Evolutionary conservation across 1,140 invertebrate species (phyloP).

Genomic region (Musca domestica): DNA sequence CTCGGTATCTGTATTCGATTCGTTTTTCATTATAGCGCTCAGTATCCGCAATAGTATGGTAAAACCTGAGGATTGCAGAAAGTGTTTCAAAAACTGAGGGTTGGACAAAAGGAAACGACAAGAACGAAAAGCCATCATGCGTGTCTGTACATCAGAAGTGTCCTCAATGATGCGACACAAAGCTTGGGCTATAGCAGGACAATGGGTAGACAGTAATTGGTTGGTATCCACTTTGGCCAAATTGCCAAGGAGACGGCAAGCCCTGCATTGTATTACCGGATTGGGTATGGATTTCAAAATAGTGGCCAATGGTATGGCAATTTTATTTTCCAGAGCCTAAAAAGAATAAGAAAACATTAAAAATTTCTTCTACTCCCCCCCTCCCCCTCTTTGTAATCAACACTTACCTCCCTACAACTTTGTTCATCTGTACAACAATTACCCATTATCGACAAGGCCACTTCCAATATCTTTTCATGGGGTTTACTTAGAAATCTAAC

Average conservation of each 20-base stretch:
- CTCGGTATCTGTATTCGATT: conserved; percentile 22
- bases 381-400: neutral
- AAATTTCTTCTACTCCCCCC: neutral
- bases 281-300: conserved; percentile 52
- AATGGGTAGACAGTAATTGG: conserved; percentile 34
- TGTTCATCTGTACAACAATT: conserved; percentile 56
- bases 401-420: conserved; percentile 45
- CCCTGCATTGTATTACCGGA: conserved; percentile 47
- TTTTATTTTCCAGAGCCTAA: conserved; percentile 45
- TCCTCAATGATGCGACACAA: conserved; percentile 50
- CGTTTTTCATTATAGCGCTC: conserved; percentile 44
- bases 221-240: conserved; percentile 44
- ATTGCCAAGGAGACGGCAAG: conserved; percentile 48
- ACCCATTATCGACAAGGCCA: conserved; percentile 57
- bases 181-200: conserved; percentile 42
- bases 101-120: conserved; percentile 42
- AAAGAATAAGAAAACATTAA: neutral
- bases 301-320: conserved; percentile 39
- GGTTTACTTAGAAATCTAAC: conserved; percentile 39
- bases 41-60: conserved; percentile 44
- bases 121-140: conserved; percentile 49
- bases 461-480: conserved; percentile 54
- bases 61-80: conserved; percentile 42
- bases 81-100: conserved; percentile 43
- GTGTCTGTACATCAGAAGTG: conserved; percentile 42